Evolutionary conservation across 2,797 vertebrate species (phyloP).

Genomic region (Sebastes dallii): DNA sequence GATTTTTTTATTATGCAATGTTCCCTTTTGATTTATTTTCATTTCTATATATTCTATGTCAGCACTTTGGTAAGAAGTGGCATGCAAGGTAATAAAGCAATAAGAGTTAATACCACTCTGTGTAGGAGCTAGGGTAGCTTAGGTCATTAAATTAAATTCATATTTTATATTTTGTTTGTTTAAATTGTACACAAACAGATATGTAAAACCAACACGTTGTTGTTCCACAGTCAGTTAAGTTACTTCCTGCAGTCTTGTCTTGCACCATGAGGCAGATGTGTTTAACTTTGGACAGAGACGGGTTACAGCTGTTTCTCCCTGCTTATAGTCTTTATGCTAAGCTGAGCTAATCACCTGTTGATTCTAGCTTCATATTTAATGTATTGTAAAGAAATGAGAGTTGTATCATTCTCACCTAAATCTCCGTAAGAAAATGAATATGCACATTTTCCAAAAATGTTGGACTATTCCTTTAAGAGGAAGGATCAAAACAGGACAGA

Average conservation of each 20-base stretch:
- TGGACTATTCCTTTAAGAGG: background rate
- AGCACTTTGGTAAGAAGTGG: background rate
- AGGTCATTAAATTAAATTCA: background rate
- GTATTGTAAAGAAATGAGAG: background rate
- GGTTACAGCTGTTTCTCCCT: background rate
- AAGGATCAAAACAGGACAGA: no score
- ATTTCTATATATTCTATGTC: no score
- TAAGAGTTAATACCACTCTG: background rate
- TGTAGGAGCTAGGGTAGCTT: no score
- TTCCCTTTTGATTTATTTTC: no score
- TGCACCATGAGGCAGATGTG: background rate
- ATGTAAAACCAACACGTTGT: background rate
- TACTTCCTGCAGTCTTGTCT: background rate
- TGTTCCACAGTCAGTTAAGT: background rate
- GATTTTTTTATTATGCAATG: rapidly evolving
- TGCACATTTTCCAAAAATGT: background rate
- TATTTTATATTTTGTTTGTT: background rate
- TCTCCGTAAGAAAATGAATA: no score
- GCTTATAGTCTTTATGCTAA: rapidly evolving
- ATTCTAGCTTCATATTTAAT: background rate
- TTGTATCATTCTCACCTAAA: background rate
- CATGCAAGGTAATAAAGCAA: background rate
- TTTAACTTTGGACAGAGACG: background rate
- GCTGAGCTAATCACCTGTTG: background rate
- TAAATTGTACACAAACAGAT: background rate